Conservation (phyloP, 1,140 invertebrate species). For the Piezodorus guildinii region DNA sequence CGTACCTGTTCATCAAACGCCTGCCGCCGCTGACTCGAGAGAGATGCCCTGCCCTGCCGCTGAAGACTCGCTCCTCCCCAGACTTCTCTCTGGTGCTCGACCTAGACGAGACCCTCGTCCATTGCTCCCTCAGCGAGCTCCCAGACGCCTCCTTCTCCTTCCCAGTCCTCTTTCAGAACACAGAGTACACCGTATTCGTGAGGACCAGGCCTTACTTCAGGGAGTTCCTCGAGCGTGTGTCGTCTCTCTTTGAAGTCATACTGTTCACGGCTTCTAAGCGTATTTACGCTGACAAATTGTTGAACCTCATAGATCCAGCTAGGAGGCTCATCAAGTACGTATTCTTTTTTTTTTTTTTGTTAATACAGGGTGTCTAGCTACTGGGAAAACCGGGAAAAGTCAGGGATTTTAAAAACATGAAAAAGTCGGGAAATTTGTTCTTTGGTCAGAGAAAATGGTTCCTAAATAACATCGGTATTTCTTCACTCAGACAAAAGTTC, state of each 20-base stretch:
- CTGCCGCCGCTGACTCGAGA: conserved; percentile 80
- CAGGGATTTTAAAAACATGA: too few species aligned
- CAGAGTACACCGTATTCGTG: conserved; percentile 49
- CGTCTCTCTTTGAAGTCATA: conserved; percentile 86
- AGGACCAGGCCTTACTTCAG: conserved; percentile 80
- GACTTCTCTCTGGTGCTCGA: conserved; percentile 86
- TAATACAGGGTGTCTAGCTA: too few species aligned
- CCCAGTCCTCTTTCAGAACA: conserved; percentile 87
- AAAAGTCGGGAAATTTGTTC: too few species aligned
- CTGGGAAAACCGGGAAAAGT: too few species aligned
- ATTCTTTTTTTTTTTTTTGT: conserved; percentile 13
- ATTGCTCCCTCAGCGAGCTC: conserved; percentile 86
- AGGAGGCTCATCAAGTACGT: conserved; percentile 78
- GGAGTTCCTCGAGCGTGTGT: conserved; percentile 85
- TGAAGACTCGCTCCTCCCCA: conserved; percentile 85
- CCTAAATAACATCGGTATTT: too few species aligned
- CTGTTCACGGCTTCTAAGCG: conserved; percentile 92
- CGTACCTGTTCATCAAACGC: conserved; percentile 84
- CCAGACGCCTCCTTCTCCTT: conserved; percentile 87
- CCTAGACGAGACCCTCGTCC: conserved; percentile 89
- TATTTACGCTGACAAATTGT: conserved; percentile 88
- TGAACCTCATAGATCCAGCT: conserved; percentile 84
- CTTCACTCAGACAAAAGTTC: too few species aligned
- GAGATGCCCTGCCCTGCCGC: conserved; percentile 76
- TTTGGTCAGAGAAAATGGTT: too few species aligned